A percentile compares a stretch with the other conserved stretches of the same genome.
Conservation (phyloP, 2,113 vertebrate species). For the Catharus fuscescens region DNA sequence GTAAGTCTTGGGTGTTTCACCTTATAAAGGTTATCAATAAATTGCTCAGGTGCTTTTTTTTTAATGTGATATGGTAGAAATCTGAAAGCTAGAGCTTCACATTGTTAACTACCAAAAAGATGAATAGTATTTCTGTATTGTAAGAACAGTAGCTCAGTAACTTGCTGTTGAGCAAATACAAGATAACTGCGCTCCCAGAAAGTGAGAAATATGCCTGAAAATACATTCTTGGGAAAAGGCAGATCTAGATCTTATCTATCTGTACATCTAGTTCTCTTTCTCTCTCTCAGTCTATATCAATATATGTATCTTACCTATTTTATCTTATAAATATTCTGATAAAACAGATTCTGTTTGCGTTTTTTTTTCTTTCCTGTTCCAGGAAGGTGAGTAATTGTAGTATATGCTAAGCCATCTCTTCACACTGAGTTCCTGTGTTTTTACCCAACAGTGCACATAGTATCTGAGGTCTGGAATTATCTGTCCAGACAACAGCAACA, state of each 20-base stretch:
- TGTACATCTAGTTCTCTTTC: not conserved
- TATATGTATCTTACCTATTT: not conserved
- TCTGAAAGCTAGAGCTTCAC: not conserved
- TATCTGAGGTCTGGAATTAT: not conserved
- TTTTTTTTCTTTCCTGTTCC: not conserved
- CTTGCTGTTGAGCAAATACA: not conserved
- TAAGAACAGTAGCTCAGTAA: not conserved
- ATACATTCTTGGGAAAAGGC: not conserved
- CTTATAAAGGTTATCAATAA: not conserved
- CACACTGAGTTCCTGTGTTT: not conserved
- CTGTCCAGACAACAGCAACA: not conserved
- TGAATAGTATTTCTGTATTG: not conserved
- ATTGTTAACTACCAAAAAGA: not conserved
- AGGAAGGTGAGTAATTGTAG: not conserved
- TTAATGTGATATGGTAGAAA: not conserved
- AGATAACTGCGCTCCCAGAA: not conserved
- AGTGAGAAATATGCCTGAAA: not conserved
- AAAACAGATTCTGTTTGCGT: not conserved
- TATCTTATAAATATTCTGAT: not conserved
- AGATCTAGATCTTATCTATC: not conserved
- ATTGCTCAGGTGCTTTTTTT: not conserved
- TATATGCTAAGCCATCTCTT: not conserved
- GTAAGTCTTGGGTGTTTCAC: not conserved
- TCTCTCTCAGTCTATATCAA: rapidly evolving
- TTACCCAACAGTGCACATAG: not conserved